phyloP scores from a whole-genome alignment of 2,888 invertebrate species.

The Stictocephala bisonia region DNA sequence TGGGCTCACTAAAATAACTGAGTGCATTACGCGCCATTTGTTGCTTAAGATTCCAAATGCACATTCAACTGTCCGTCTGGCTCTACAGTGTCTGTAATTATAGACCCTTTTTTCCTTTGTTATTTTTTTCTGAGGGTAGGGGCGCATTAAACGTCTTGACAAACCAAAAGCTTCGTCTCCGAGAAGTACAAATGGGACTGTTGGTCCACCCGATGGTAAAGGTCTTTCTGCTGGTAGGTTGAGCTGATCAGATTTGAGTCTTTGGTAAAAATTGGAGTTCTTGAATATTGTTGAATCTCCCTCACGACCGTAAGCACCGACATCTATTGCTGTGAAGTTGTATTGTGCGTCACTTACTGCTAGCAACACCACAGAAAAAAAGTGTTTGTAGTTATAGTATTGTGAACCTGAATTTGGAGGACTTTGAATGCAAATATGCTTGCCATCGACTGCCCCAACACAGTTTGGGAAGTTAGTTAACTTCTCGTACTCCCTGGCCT shows the following conservation, averaged over 20 bases:
- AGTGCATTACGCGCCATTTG: neutral
- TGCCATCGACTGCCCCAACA: neutral
- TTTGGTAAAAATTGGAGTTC: neutral
- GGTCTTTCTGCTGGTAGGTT: neutral
- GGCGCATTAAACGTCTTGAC: neutral
- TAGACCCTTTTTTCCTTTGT: constrained; percentile 2
- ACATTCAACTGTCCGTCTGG: neutral
- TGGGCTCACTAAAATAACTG: neutral
- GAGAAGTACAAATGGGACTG: neutral
- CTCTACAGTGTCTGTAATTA: neutral
- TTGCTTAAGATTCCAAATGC: constrained; percentile 7
- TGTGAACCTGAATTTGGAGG: neutral
- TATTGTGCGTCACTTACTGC: neutral
- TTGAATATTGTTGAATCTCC: neutral
- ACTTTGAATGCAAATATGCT: neutral
- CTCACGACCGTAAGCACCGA: neutral
- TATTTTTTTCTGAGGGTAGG: neutral
- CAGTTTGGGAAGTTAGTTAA: constrained; percentile 7
- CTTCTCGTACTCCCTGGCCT: neutral
- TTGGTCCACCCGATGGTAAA: neutral
- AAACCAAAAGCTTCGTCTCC: neutral
- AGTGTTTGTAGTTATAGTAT: neutral
- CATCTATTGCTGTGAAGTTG: neutral
- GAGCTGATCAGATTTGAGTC: neutral
- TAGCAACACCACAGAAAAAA: neutral